Base-by-base conservation (phyloP, 2,113 vertebrate genomes). In the Megaptera novaeangliae region DNA sequence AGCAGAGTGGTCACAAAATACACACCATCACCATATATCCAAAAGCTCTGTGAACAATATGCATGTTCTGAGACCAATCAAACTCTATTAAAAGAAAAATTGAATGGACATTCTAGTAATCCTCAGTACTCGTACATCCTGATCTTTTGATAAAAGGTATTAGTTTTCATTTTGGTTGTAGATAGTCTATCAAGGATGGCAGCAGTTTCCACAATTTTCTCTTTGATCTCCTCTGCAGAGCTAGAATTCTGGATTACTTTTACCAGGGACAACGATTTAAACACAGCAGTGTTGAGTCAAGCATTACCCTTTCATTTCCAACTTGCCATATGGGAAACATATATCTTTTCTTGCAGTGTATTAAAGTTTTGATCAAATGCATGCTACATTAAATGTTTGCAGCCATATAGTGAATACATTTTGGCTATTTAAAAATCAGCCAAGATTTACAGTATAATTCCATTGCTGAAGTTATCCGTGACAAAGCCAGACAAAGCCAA, bases 301-400 rank as follows among this genome's bases (percentile, higher is more conserved):
- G 27, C 41, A 89, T 68, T 88, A 46, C 31, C 69, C 72, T 93
- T 97, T 95, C 52, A 64, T 95, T 97, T 94, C 66, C 1, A 10
- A 68, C 82, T 87, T 95, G 8, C 49, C 95, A 96, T 94, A 78
- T 97, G 96, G 92, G n/a, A 89, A 97, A 81, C 91, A 97, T 93
- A 63, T 14, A 97, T 91, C 23, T 84, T 96, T 96, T 86, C 64
- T 96, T 89, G 71, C 21, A 87, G 25, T 95, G 91, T 94, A 86
- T 95, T 94, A 55, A 89, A 72, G 27, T 87, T 97, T 93, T 92
- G 69, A 95, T 61, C 80, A 85, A 84, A 46, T 84, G n/a, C 66
- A 95, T 94, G 49, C 64, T 75, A 64, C 5, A 68, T 77, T 95
- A 34, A 92, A 95, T 88, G 74, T 71, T 96, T 87, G 64, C 55